These are phyloP conservation scores for Ectropis grisescens DNA, from an alignment of 1,140 invertebrate species.

Conservation along the genomic window DNA sequence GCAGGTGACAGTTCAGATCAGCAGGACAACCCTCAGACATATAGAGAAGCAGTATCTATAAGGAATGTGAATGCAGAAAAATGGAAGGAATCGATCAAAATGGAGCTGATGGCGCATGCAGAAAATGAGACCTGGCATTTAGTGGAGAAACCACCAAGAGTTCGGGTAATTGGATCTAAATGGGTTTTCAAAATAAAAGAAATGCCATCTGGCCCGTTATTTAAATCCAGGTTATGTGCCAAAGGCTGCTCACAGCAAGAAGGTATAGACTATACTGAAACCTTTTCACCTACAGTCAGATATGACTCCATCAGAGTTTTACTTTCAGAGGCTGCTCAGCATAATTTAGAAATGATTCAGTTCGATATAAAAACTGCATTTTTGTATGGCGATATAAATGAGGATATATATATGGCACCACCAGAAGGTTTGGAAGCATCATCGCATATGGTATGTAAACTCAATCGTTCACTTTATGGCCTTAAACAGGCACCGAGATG, in stretches of 20 bases:
- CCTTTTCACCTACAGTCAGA: constrained; percentile 12
- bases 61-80: constrained; percentile 2
- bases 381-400: constrained; percentile 46
- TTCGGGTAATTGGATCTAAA: constrained; percentile 23
- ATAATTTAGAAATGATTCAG: constrained; percentile 9
- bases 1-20: constrained; percentile 1
- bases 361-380: constrained; percentile 15
- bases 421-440: constrained; percentile 27
- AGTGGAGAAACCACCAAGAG: constrained; percentile 14
- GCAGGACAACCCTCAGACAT: constrained; percentile 8
- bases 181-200: constrained; percentile 22
- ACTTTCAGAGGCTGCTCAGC: constrained; percentile 10
- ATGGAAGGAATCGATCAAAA: constrained; percentile 17
- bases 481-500: constrained; percentile 16
- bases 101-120: constrained; percentile 11
- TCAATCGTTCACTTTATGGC: constrained; percentile 18
- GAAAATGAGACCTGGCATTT: constrained; percentile 28
- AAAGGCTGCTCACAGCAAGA: constrained; percentile 10
- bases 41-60: constrained; percentile 11
- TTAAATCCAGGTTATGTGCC: constrained; percentile 10
- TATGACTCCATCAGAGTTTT: constrained; percentile 15
- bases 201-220: constrained; percentile 1
- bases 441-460: constrained; percentile 19
- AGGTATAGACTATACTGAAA: constrained; percentile 16
- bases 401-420: constrained; percentile 50